A percentile compares a stretch with the other conserved stretches of the same genome.
Conservation (phyloP, 2,113 vertebrate genomes). For the Marcusenius ussheri region DNA sequence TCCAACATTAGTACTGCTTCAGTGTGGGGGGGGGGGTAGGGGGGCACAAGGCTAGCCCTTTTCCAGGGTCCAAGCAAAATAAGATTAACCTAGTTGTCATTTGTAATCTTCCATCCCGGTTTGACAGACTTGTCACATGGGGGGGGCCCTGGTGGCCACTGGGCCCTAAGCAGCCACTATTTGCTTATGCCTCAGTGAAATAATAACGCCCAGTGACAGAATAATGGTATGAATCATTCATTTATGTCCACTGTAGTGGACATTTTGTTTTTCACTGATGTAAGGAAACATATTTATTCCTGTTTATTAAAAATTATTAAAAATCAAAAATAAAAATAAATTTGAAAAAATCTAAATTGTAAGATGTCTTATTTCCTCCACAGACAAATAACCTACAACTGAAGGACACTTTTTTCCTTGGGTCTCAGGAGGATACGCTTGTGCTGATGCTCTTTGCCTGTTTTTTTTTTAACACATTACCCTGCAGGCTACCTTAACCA, state of each 20-base stretch:
- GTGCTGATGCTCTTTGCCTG: neutral
- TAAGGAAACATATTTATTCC: too few species aligned
- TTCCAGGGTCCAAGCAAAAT: neutral
- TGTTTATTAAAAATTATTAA: too few species aligned
- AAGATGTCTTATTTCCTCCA: too few species aligned
- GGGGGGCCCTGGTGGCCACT: neutral
- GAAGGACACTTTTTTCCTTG: too few species aligned
- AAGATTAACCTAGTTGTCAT: neutral
- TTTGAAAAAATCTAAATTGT: too few species aligned
- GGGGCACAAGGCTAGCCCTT: neutral
- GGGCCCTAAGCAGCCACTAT: neutral
- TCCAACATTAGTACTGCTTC: too few species aligned
- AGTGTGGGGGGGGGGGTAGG: neutral
- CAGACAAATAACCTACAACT: too few species aligned
- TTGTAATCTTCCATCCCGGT: neutral
- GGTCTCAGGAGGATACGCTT: neutral
- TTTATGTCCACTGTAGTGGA: too few species aligned
- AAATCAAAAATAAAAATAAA: too few species aligned
- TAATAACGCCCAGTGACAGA: neutral
- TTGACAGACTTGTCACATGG: neutral
- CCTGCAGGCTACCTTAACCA: neutral
- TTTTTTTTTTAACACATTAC: neutral
- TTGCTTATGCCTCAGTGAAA: neutral
- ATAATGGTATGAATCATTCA: neutral
- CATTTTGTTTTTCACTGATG: too few species aligned